phyloP scores from a whole-genome alignment of 2,888 invertebrate species.

The Hipparchia semele region DNA sequence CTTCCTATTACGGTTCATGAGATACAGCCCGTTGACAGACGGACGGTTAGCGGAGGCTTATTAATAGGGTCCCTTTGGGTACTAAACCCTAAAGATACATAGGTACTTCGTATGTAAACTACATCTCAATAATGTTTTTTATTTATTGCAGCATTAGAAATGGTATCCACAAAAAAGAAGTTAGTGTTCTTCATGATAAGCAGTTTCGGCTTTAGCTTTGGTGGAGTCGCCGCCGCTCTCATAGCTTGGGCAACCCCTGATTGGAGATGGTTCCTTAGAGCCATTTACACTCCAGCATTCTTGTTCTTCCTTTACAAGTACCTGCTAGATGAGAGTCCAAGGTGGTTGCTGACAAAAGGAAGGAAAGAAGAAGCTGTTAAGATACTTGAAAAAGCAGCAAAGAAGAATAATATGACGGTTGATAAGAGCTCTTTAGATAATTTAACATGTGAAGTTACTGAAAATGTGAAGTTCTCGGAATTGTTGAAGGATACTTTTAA shows the following conservation, averaged over 20 bases:
- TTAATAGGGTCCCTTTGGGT: too few species aligned
- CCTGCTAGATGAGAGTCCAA: constrained; percentile 88
- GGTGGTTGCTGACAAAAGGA: constrained; percentile 90
- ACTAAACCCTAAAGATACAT: too few species aligned
- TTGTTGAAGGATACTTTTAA: constrained; percentile 61
- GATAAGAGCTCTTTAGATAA: constrained; percentile 57
- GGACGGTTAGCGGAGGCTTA: too few species aligned
- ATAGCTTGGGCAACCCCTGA: constrained; percentile 76
- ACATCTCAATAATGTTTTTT: background rate
- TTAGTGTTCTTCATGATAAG: constrained; percentile 57
- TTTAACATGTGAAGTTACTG: constrained; percentile 51
- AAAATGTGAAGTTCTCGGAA: constrained; percentile 49
- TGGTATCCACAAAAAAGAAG: constrained; percentile 61
- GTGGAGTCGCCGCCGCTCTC: constrained; percentile 53
- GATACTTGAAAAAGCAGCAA: constrained; percentile 85
- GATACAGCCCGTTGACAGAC: too few species aligned
- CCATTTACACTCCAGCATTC: constrained; percentile 87
- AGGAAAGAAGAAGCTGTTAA: constrained; percentile 84
- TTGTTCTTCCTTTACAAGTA: constrained; percentile 86
- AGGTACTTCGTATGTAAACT: too few species aligned
- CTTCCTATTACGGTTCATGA: too few species aligned
- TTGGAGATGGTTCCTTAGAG: constrained; percentile 87
- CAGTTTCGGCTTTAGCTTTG: constrained; percentile 55
- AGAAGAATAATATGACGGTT: constrained; percentile 61
- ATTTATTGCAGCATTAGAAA: constrained; percentile 63